phyloP scores from a whole-genome alignment of 2,888 invertebrate genomes.

The Cheiracanthium punctorium region DNA sequence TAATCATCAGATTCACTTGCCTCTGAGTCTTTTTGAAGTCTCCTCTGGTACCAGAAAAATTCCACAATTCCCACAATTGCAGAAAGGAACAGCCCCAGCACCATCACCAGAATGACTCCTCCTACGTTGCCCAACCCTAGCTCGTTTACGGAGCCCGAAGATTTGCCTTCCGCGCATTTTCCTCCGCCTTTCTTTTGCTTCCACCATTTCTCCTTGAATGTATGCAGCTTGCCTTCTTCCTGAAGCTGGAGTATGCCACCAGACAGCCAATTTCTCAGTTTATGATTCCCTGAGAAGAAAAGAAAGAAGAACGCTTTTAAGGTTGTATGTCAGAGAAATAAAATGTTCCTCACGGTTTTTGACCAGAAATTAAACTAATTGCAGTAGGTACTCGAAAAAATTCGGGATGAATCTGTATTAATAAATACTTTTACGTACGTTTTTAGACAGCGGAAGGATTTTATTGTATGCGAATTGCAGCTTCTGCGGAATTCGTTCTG shows the following conservation, averaged over 20 bases:
- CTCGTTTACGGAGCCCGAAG: constrained; percentile 70
- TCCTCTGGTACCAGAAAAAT: constrained; percentile 72
- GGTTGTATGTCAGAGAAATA: too few species aligned
- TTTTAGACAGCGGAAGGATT: too few species aligned
- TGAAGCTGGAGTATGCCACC: constrained; percentile 81
- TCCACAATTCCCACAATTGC: constrained; percentile 71
- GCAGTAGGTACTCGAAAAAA: too few species aligned
- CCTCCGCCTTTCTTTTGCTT: constrained; percentile 75
- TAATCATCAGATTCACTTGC: constrained; percentile 1
- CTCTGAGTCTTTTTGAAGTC: constrained; percentile 28
- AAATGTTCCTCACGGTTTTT: too few species aligned
- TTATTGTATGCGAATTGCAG: too few species aligned
- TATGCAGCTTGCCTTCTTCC: constrained; percentile 78
- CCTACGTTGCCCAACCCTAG: constrained; percentile 74
- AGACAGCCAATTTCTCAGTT: constrained; percentile 80
- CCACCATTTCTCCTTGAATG: constrained; percentile 79
- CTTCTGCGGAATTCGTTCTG: too few species aligned
- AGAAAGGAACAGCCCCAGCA: constrained; percentile 71
- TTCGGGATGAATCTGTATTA: too few species aligned
- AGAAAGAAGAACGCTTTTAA: neutral
- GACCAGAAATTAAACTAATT: too few species aligned
- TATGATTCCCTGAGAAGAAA: constrained; percentile 14
- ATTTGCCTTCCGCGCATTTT: constrained; percentile 71
- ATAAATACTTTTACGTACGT: too few species aligned
- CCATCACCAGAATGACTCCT: constrained; percentile 75